A percentile compares a stretch with the other conserved stretches of the same genome.
phyloP scores from a whole-genome alignment of 2,113 vertebrate genomes.

The Notiomystis cincta region DNA sequence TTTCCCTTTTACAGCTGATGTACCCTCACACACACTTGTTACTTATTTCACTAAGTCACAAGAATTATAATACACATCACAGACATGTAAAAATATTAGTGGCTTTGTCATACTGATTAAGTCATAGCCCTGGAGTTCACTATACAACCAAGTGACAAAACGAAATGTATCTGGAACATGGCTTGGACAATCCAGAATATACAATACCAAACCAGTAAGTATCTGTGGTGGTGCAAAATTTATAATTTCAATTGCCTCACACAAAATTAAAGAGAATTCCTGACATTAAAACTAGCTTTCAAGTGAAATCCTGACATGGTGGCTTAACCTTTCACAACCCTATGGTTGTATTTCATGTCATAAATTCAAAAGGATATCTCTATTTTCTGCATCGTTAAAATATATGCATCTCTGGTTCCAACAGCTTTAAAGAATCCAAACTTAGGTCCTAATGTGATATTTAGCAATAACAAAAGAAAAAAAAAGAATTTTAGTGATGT shows the following conservation, averaged over 20 bases:
- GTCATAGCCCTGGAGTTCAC: constrained; percentile 6
- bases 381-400: not conserved
- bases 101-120: constrained; percentile 20
- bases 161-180: not conserved
- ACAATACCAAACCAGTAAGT: not conserved
- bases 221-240: not conserved
- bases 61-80: not conserved
- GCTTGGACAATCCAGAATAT: not conserved
- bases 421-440: not conserved
- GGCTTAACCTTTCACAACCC: not conserved
- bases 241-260: not conserved
- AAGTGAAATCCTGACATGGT: not conserved
- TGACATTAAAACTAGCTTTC: not conserved
- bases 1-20: not conserved
- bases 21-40: not conserved
- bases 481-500: not conserved
- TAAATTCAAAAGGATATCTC: not conserved
- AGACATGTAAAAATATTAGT: not conserved
- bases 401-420: not conserved
- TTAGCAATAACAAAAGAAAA: not conserved
- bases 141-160: not conserved
- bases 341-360: not conserved
- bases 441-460: not conserved
- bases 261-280: not conserved
- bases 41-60: constrained; percentile 28